phyloP scores from a whole-genome alignment of 37 sponge, comb jelly and placozoan species.

The Beroe ovata region DNA sequence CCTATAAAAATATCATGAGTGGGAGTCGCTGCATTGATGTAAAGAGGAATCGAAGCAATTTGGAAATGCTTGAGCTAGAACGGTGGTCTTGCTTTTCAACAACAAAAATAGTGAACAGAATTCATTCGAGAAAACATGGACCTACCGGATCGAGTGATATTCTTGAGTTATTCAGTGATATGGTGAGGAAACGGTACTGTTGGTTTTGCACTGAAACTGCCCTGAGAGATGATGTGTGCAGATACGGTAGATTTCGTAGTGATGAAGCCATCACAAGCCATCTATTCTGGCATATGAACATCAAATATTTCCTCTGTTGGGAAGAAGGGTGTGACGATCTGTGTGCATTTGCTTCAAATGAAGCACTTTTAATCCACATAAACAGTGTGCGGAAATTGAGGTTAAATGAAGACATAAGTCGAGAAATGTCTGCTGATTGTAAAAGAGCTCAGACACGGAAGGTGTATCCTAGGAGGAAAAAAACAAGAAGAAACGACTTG shows the following conservation, averaged over 20 bases:
- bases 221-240: neutral
- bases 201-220: neutral
- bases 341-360: neutral
- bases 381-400: neutral
- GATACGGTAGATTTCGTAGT: neutral
- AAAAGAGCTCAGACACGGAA: neutral
- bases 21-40: no score
- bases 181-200: neutral
- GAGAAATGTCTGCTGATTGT: neutral
- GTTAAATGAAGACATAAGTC: neutral
- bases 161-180: neutral
- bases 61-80: neutral
- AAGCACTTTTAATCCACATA: neutral
- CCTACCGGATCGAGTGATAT: neutral
- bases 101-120: neutral
- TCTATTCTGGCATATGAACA: neutral
- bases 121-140: no score
- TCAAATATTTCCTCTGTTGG: neutral
- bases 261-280: neutral
- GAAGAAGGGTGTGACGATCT: neutral
- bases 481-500: neutral
- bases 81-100: neutral
- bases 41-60: no score
- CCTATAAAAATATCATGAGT: no score
- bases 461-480: neutral